These are phyloP conservation scores for Brachionus rubens DNA, from an alignment of 1,140 invertebrate species.

Conservation along the genomic window DNA sequence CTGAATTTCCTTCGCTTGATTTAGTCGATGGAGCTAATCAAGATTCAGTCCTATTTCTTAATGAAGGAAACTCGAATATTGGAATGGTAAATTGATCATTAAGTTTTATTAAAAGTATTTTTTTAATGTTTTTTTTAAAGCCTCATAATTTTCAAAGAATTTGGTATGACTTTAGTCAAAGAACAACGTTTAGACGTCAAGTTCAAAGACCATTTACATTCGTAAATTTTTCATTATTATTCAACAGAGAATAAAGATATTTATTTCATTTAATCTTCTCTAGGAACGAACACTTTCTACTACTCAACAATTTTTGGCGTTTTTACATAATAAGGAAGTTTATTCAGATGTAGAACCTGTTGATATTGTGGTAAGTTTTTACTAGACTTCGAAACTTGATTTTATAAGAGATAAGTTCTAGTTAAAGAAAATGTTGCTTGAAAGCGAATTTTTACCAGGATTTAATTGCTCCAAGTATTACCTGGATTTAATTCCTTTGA, in stretches of 20 bases:
- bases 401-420: too few species aligned
- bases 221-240: not conserved
- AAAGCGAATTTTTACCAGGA: too few species aligned
- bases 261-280: not conserved
- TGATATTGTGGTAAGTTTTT: constrained; percentile 25
- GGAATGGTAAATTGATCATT: not conserved
- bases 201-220: constrained; percentile 34
- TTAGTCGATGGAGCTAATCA: not conserved
- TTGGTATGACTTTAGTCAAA: constrained; percentile 36
- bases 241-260: too few species aligned
- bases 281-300: constrained; percentile 38
- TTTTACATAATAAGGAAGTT: constrained; percentile 9
- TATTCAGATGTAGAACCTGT: not conserved
- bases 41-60: not conserved
- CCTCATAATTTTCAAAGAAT: constrained; percentile 42
- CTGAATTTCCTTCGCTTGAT: constrained; percentile 12
- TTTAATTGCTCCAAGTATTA: too few species aligned
- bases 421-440: too few species aligned
- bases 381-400: too few species aligned
- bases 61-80: constrained; percentile 32
- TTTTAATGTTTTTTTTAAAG: not conserved
- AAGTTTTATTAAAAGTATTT: not conserved
- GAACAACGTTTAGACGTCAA: constrained; percentile 36
- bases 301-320: constrained; percentile 33
- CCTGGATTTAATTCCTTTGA: too few species aligned